Percentiles rank a stretch among this genome's conserved stretches.
These are phyloP conservation scores for Buteo buteo DNA, from an alignment of 2,113 vertebrate species.

Conservation along the genomic window DNA sequence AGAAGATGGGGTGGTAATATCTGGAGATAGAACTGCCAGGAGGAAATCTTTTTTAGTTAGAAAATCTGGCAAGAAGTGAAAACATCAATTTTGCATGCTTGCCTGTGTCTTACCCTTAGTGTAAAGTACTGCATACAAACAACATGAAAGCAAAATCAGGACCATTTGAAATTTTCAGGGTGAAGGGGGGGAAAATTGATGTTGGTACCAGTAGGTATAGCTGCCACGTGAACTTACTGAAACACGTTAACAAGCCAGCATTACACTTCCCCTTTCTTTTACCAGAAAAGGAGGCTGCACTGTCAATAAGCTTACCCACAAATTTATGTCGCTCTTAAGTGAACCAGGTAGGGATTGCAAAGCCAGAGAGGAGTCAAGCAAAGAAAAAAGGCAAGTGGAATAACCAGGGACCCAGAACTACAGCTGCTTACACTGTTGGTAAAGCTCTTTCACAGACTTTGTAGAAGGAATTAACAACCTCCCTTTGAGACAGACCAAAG, in stretches of 20 bases:
- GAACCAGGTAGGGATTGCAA: not conserved
- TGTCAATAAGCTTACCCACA: not conserved
- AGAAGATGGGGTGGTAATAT: not conserved
- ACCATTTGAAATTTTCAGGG: not conserved
- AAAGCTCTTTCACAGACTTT: not conserved
- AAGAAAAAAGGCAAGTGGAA: not conserved
- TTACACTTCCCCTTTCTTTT: not conserved
- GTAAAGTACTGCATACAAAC: not conserved
- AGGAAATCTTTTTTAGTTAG: not conserved
- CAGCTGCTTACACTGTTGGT: not conserved
- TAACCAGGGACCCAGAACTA: not conserved
- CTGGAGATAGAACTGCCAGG: constrained; percentile 4
- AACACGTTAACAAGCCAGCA: fast-evolving
- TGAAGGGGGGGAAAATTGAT: not conserved
- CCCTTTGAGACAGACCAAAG: not conserved
- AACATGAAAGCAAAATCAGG: not conserved
- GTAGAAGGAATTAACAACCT: not conserved
- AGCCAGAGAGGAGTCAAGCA: not conserved
- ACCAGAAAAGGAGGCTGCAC: not conserved
- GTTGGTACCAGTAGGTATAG: not conserved
- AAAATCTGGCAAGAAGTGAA: not conserved
- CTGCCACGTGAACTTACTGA: not conserved
- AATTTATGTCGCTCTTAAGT: not conserved
- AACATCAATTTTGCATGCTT: not conserved
- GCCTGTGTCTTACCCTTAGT: not conserved